Evolutionary conservation across 2,888 invertebrate species (phyloP).

Genomic region (Dryocosmus kuriphilus): DNA sequence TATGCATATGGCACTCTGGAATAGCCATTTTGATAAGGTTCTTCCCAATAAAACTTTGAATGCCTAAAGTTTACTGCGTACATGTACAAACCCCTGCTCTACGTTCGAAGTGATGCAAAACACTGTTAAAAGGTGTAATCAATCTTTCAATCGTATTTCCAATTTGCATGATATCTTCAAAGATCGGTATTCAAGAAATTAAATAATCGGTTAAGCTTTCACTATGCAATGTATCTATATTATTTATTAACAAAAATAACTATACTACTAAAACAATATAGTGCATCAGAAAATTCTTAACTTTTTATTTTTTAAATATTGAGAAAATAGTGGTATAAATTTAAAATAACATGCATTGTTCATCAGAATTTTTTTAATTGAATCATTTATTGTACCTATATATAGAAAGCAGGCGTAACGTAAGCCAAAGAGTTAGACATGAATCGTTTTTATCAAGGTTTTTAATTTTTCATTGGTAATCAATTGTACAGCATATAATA

Average conservation of each 20-base stretch:
- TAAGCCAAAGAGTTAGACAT: too few species aligned
- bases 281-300: too few species aligned
- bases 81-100: background rate
- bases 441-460: too few species aligned
- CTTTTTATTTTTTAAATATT: too few species aligned
- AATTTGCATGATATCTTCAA: background rate
- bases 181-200: background rate
- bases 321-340: too few species aligned
- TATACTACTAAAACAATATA: too few species aligned
- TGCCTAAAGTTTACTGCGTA: background rate
- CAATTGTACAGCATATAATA: too few species aligned
- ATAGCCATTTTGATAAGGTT: conserved; percentile 13
- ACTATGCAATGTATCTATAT: background rate
- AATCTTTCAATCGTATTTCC: background rate
- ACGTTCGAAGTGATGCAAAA: background rate
- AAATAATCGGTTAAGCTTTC: background rate
- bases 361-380: too few species aligned
- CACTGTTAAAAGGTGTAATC: background rate
- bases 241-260: background rate
- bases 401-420: too few species aligned
- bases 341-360: too few species aligned
- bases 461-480: too few species aligned
- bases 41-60: background rate
- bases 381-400: too few species aligned
- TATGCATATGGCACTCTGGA: conserved; percentile 17